These are phyloP conservation scores for Callipepla californica DNA, from an alignment of 2,113 vertebrate species.

Conservation along the genomic window DNA sequence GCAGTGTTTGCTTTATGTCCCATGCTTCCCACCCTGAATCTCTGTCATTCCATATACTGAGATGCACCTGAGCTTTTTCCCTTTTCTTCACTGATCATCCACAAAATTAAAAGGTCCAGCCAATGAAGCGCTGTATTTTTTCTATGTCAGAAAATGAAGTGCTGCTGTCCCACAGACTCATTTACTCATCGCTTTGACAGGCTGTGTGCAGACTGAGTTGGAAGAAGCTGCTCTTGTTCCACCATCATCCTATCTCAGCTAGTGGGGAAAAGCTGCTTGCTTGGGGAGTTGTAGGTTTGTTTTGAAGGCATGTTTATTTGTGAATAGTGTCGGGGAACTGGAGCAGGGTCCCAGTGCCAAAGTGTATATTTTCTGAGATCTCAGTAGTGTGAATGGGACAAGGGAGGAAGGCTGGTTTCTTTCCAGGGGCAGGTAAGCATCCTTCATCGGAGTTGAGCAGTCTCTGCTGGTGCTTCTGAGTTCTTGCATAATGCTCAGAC, in stretches of 20 bases:
- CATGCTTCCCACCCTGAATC: not conserved
- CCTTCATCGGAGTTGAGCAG: not conserved
- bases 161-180: not conserved
- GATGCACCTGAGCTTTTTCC: not conserved
- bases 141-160: not conserved
- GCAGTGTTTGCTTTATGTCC: not conserved
- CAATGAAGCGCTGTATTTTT: not conserved
- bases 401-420: not conserved
- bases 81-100: not conserved
- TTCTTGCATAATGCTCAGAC: not conserved
- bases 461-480: not conserved
- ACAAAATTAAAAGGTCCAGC: not conserved
- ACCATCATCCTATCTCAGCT: not conserved
- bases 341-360: not conserved
- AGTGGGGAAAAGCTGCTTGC: not conserved
- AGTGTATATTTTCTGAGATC: not conserved
- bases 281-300: not conserved
- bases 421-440: not conserved
- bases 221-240: not conserved
- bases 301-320: not conserved
- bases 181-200: not conserved
- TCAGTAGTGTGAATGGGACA: not conserved
- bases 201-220: not conserved
- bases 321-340: not conserved
- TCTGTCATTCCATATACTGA: not conserved